phyloP scores from a whole-genome alignment of 2,113 vertebrate genomes.

The Illadopsis cleaveri region DNA sequence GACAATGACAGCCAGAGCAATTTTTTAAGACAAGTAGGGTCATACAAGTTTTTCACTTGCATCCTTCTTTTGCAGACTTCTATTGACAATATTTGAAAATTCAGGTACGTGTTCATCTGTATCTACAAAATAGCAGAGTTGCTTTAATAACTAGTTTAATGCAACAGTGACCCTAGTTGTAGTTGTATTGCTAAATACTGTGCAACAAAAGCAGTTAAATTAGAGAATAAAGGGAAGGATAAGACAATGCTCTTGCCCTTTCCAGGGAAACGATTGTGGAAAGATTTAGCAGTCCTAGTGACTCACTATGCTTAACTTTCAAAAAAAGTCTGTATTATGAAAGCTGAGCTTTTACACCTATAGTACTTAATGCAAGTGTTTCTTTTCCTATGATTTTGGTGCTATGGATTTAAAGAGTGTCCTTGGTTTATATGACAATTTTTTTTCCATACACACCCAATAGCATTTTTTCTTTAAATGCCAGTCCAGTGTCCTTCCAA shows the following conservation, averaged over 20 bases:
- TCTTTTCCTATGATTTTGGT: not conserved
- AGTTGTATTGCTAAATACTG: not conserved
- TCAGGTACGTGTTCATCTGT: not conserved
- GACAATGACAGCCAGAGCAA: not conserved
- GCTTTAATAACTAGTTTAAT: not conserved
- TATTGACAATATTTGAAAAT: not conserved
- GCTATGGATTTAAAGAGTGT: not conserved
- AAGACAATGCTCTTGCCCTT: not conserved
- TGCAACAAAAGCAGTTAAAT: not conserved
- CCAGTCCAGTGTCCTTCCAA: not conserved
- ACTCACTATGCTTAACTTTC: not conserved
- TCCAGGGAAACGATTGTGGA: not conserved
- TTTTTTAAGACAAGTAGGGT: not conserved
- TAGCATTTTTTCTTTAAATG: not conserved
- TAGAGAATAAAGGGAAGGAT: not conserved
- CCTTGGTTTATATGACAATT: not conserved
- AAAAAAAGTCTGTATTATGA: not conserved
- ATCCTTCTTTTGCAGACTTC: not conserved
- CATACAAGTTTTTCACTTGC: not conserved
- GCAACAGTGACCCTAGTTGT: not conserved
- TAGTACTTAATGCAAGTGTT: not conserved
- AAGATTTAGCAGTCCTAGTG: not conserved
- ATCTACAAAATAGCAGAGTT: not conserved
- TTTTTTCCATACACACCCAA: not conserved
- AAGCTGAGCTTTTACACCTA: not conserved